Evolutionary conservation across 2,888 invertebrate species (phyloP).

Genomic region (Scaptomyza flava): DNA sequence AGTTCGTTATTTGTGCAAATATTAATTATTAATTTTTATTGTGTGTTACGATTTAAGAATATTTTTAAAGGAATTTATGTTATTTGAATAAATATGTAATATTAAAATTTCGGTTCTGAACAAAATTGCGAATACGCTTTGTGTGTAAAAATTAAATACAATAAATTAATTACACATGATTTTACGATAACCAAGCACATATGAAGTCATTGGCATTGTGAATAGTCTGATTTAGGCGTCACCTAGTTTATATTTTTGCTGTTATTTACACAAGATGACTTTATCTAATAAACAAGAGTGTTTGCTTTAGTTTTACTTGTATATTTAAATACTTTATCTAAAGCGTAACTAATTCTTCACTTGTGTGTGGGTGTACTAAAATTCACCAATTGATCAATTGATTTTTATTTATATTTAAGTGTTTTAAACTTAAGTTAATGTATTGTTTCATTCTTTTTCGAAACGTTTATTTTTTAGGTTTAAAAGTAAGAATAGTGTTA

Average conservation of each 20-base stretch:
- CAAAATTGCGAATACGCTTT: no score
- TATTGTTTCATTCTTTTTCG: neutral
- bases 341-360: conserved; percentile 2
- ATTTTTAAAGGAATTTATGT: no score
- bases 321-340: conserved; percentile 28
- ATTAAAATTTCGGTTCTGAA: no score
- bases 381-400: conserved; percentile 4
- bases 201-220: conserved; percentile 21
- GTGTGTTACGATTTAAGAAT: no score
- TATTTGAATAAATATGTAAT: no score
- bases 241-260: conserved; percentile 32
- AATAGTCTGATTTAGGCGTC: conserved; percentile 1
- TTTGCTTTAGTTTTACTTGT: conserved; percentile 38
- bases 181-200: conserved; percentile 1
- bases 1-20: neutral
- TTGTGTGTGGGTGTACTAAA: neutral
- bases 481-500: neutral
- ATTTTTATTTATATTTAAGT: no score
- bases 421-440: neutral
- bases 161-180: neutral
- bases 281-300: conserved; percentile 59
- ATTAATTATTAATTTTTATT: neutral
- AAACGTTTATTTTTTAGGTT: neutral
- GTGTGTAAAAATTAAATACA: no score
- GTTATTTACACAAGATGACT: conserved; percentile 46